Evolutionary conservation across 2,888 invertebrate species (phyloP).

Genomic region (Homarus gammarus): DNA sequence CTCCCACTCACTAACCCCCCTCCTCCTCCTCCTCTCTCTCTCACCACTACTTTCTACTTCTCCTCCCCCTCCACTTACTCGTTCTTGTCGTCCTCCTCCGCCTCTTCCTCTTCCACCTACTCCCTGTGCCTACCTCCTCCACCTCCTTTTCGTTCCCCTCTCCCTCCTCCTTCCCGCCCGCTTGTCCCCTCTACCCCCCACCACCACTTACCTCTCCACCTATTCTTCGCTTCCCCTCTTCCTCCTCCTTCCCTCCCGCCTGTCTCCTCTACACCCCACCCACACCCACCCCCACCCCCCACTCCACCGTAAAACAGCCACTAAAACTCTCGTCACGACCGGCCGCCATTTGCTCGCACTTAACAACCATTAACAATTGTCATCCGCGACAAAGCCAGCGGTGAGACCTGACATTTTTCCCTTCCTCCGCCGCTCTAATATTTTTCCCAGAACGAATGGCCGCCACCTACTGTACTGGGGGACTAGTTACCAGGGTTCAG

Average conservation of each 20-base stretch:
- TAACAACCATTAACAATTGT: constrained; percentile 65
- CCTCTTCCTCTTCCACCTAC: neutral
- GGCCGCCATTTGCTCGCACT: constrained; percentile 58
- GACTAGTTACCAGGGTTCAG: too few species aligned
- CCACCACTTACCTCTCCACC: neutral
- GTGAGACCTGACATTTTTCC: constrained; percentile 50
- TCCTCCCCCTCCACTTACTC: neutral
- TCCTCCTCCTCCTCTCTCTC: neutral
- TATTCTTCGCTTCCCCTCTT: neutral
- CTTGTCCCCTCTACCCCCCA: neutral
- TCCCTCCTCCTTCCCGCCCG: neutral
- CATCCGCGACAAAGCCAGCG: constrained; percentile 55
- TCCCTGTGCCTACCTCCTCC: neutral
- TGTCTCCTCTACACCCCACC: neutral
- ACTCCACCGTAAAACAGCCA: constrained; percentile 2
- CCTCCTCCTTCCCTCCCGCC: neutral
- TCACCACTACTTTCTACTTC: neutral
- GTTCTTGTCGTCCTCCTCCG: too few species aligned
- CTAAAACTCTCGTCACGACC: constrained; percentile 53
- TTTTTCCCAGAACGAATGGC: neutral
- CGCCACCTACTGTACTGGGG: neutral
- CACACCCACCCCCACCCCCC: neutral
- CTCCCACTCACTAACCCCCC: neutral
- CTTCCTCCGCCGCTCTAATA: neutral
- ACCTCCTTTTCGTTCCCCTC: neutral